These are phyloP conservation scores for Pantala flavescens DNA, from an alignment of 1,140 invertebrate species.

Conservation along the genomic window DNA sequence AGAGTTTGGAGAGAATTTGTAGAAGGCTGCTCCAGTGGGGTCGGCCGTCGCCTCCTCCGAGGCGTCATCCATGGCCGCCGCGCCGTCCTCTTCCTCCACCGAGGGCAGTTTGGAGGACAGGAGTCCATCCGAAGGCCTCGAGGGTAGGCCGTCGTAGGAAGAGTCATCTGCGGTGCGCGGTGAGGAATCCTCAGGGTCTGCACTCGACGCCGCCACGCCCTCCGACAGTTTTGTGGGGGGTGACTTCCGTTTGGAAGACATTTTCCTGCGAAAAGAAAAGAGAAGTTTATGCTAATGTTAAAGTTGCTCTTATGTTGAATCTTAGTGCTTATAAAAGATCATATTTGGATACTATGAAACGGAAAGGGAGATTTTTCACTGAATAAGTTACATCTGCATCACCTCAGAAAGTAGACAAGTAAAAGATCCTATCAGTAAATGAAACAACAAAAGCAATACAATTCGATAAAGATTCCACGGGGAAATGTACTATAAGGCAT, in stretches of 20 bases:
- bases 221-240: conserved; percentile 81
- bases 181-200: conserved; percentile 31
- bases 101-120: background rate
- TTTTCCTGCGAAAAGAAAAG: conserved; percentile 50
- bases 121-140: conserved; percentile 4
- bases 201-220: conserved; percentile 46
- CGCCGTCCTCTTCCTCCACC: background rate
- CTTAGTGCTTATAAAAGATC: no score
- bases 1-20: conserved; percentile 46
- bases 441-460: no score
- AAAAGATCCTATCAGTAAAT: no score
- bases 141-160: background rate
- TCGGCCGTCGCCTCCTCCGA: background rate
- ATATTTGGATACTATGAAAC: no score
- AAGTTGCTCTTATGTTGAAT: no score
- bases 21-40: conserved; percentile 27
- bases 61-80: background rate
- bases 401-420: no score
- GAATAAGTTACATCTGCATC: no score
- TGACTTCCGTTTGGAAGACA: conserved; percentile 89
- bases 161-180: conserved; percentile 25
- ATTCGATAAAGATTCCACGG: no score
- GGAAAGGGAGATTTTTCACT: no score
- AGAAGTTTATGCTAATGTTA: no score
- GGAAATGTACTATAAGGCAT: no score